These are phyloP conservation scores for Pollenia griseotomentosa DNA, from an alignment of 2,888 invertebrate genomes.

Conservation along the genomic window DNA sequence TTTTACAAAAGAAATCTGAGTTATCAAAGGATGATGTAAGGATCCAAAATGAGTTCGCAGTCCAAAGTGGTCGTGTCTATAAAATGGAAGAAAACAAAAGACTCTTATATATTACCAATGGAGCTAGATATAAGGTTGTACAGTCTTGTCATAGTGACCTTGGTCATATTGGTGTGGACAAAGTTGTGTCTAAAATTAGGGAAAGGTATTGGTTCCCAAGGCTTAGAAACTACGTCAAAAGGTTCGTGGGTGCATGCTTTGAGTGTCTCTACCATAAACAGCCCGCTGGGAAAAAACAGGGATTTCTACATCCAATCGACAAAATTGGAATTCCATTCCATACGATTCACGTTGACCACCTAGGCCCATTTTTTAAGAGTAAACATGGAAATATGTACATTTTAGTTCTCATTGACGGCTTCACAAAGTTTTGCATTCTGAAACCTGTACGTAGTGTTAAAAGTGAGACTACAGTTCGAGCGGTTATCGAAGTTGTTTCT, in stretches of 20 bases:
- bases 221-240: conserved; percentile 80
- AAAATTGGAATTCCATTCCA: conserved; percentile 81
- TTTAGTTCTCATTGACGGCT: conserved; percentile 80
- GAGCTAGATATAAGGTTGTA: no score
- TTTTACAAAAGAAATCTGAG: no score
- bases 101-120: no score
- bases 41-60: no score
- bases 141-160: conserved; percentile 74
- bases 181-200: conserved; percentile 76
- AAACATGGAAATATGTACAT: conserved; percentile 78
- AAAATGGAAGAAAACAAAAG: no score
- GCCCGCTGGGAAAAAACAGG: conserved; percentile 76
- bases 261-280: conserved; percentile 81
- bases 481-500: no score
- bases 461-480: conserved; percentile 75
- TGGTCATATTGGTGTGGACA: conserved; percentile 74
- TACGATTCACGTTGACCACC: conserved; percentile 81
- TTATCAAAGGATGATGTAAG: no score
- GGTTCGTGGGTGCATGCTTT: conserved; percentile 78
- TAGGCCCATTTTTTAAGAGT: no score
- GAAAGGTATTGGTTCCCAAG: conserved; percentile 82
- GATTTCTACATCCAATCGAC: conserved; percentile 81
- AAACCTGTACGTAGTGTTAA: conserved; percentile 78
- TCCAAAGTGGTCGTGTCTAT: no score
- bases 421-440: conserved; percentile 76